phyloP scores from a whole-genome alignment of 53 echinoderm and acorn worm species.

The Glandiceps talaboti region DNA sequence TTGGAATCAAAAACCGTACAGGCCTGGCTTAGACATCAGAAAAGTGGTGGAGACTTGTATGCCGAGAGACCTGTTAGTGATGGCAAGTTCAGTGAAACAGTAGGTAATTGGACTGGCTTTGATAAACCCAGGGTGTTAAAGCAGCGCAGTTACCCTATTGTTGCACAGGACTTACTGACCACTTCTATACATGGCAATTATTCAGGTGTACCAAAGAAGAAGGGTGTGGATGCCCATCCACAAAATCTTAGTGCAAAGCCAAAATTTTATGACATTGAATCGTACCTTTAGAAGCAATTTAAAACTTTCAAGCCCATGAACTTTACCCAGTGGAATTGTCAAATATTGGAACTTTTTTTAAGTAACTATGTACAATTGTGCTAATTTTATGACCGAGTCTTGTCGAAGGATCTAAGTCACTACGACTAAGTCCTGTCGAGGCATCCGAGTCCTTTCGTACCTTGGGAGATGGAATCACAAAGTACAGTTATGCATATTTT shows the following conservation, averaged over 20 bases:
- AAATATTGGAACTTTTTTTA: no score
- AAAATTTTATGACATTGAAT: constrained; percentile 46
- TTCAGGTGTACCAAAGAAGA: neutral
- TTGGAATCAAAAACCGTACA: constrained; percentile 44
- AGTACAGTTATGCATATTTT: no score
- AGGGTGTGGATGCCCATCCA: constrained; percentile 21
- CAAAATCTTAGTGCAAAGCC: constrained; percentile 36
- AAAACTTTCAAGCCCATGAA: no score
- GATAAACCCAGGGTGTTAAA: neutral
- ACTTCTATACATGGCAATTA: neutral
- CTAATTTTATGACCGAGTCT: no score
- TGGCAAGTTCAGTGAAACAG: neutral
- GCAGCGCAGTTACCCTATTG: neutral
- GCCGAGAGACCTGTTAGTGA: neutral
- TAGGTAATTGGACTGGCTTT: neutral
- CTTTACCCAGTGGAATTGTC: no score
- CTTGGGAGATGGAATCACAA: no score
- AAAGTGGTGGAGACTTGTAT: neutral
- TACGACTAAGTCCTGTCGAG: no score
- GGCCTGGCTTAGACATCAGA: constrained; percentile 47
- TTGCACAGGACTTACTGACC: neutral
- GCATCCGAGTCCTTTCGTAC: no score
- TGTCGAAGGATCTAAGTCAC: no score
- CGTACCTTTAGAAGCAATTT: constrained; percentile 35
- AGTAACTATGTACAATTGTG: no score